A percentile compares a stretch with the other conserved stretches of the same genome.
phyloP scores from a whole-genome alignment of 2,113 vertebrate genomes.

The Serilophus lunatus region DNA sequence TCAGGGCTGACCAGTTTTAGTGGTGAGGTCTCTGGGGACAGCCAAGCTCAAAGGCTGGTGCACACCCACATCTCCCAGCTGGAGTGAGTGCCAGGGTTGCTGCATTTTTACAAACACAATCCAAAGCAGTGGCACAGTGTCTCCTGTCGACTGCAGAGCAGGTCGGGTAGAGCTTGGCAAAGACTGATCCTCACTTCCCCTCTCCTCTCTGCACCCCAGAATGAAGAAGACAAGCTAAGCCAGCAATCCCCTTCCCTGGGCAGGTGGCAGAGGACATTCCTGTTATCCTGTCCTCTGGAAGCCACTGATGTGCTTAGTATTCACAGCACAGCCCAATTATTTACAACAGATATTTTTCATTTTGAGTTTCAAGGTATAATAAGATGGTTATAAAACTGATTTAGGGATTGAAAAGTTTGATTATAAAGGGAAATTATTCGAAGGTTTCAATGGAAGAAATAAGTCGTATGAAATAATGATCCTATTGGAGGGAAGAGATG shows the following conservation, averaged over 20 bases:
- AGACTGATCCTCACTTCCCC: too few species aligned
- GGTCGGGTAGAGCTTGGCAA: not conserved
- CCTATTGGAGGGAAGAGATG: not conserved
- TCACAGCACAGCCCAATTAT: constrained; percentile 31
- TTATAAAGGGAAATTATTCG: constrained; percentile 46
- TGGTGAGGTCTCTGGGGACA: not conserved
- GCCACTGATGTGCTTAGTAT: not conserved
- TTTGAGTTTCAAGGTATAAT: constrained; percentile 52
- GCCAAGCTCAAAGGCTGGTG: not conserved
- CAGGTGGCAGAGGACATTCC: not conserved
- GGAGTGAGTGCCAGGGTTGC: rapidly evolving
- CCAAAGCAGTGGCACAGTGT: not conserved
- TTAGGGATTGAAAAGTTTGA: constrained; percentile 61
- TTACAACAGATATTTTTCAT: constrained; percentile 54
- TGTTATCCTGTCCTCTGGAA: not conserved
- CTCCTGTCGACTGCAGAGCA: not conserved
- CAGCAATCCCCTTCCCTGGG: not conserved
- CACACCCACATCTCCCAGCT: not conserved
- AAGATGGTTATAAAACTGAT: constrained; percentile 63
- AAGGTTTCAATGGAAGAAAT: constrained; percentile 22
- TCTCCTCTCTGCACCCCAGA: not conserved
- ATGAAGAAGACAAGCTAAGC: not conserved
- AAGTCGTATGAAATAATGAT: constrained; percentile 23
- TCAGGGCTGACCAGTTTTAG: not conserved
- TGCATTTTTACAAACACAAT: not conserved